Base-by-base conservation (phyloP, 2,888 invertebrate species). In the Cosmia trapezina region DNA sequence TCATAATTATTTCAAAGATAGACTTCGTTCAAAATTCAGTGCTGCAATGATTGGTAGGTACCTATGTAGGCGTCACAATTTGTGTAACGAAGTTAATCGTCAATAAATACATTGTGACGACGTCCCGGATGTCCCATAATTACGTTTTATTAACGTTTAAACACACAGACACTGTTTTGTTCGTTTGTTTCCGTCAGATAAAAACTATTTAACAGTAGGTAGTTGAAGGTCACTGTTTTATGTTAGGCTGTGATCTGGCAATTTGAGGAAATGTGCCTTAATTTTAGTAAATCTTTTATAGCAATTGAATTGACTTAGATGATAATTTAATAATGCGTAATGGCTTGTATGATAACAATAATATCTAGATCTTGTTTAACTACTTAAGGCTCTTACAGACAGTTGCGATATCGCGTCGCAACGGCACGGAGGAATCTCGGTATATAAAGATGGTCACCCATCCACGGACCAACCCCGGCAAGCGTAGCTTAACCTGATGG, bases 81-180 rank as follows among this genome's bases (percentile, higher is more conserved):
- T 70, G 60, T 73, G 56, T 82, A 73, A 72, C 65, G 41, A 71
- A 74, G 47, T 66, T 69, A 70, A 66, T 66, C 63, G 69, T 56
- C 66, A 76, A 63, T 70, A 70, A 76, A 74, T 68, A 72, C 60
- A 47, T n/a, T 64, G 72, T 66, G 56, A 28, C 51, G 22, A 57
- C 60, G 64, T 67, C 63, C 73, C 69, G 70, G 70, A 72, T 72
- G 80, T 51, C 37, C 53, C n/a, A 72, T 76, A 81, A 81, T 81
- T 83, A 75, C 63, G 75, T 62, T 83, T 65, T 56, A 74, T 81
- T 81, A 78, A 53, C 62, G 45, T 37, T 54, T 19, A 54, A 37
- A 47, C 33, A 56, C 54, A 76, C 53, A n/a, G 11, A 60, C 53
- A 60, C 47, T 54, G 49, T 64, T 59, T 51, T n/a, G 41, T 62